Percentiles rank a stretch among this genome's conserved stretches.
Evolutionary conservation across 2,888 invertebrate species (phyloP).

Genomic region (Clistopyga incitator): DNA sequence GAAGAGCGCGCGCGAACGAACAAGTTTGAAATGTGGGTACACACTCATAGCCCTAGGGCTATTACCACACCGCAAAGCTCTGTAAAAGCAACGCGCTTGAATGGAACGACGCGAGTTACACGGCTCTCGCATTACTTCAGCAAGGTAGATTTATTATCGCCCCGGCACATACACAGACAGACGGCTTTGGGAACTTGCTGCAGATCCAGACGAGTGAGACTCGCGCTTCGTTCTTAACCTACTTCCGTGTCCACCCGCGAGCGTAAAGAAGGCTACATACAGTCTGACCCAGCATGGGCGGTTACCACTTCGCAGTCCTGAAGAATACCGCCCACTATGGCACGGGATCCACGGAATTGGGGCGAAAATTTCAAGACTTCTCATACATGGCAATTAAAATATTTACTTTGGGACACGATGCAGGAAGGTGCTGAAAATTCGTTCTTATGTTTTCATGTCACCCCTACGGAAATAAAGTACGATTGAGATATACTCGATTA

Average conservation of each 20-base stretch:
- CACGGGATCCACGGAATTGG: slow-evolving; percentile 48
- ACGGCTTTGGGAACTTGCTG: slow-evolving; percentile 21
- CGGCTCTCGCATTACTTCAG: slow-evolving; percentile 77
- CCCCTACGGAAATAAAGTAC: neutral
- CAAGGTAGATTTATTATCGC: slow-evolving; percentile 77
- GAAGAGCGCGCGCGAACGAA: slow-evolving; percentile 67
- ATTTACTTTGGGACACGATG: slow-evolving; percentile 24
- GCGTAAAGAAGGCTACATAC: slow-evolving; percentile 17
- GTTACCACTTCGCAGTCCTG: slow-evolving; percentile 49
- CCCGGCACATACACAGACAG: slow-evolving; percentile 39
- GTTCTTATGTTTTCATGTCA: neutral
- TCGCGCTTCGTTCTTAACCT: slow-evolving; percentile 60
- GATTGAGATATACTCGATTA: too few relatives aligned
- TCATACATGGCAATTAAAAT: slow-evolving; percentile 55
- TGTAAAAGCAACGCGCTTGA: slow-evolving; percentile 77
- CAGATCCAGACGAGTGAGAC: slow-evolving; percentile 38
- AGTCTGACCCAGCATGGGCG: slow-evolving; percentile 57
- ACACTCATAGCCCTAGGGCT: slow-evolving; percentile 74
- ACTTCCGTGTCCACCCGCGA: slow-evolving; percentile 58
- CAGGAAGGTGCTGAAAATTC: slow-evolving; percentile 14
- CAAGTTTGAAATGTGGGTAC: slow-evolving; percentile 75
- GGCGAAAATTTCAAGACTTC: slow-evolving; percentile 51
- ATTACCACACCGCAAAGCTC: slow-evolving; percentile 76
- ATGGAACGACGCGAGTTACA: slow-evolving; percentile 76
- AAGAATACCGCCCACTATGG: neutral